Evolutionary conservation across 2,888 invertebrate species (phyloP), one percentile per base, ranked within the genome.

Genomic region (Xanthorhoe spadicearia): DNA sequence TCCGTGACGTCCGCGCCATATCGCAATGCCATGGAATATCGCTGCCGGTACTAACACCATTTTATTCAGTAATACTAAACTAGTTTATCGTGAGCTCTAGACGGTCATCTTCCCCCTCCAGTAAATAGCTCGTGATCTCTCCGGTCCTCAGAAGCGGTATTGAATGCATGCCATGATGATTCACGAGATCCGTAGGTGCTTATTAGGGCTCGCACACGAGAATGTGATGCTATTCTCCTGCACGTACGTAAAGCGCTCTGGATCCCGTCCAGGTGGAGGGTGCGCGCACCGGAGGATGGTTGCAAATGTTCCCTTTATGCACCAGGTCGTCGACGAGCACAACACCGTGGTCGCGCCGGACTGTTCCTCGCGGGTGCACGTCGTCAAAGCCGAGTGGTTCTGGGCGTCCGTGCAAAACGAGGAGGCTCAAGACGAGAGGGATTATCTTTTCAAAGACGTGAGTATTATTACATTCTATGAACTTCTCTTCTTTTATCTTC

Each of bases 371-470:
- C 94, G 95, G 77, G 96, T 96, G 32, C 96, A 96, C 84, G 94
- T 98, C 71, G 96, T 98, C 61, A 97, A 97, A 89, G 97, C 97
- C 6, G 98, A 99, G 93, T 99, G 99, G 99, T 99, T 99, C 92
- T 99, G 99, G 99, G 97, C 97, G 48, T 98, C 98, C 55, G 97
- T 99, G 70, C 99, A 99, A 91, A 98, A 99, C 94, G 98, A 98
- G 81, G 97, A 97, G 74, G 97, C 97, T 79, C 97, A 98, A 69
- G 97, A 97, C 81, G 99, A 99, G 87, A 95, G 96, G 83, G 96
- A 98, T 76, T 98, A 98, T 90, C 94, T 96, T 17, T 97, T 97
- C 82, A 96, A 97, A 89, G 96, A 97, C 89, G 97, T 97, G 93
- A 95, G 95, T 94, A 72, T 52, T 56, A n/a, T n/a, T 17, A 64